Percentiles rank a stretch among this genome's conserved stretches.
Evolutionary conservation across 2,797 vertebrate species (phyloP).

Genomic region (Ibycter americanus): DNA sequence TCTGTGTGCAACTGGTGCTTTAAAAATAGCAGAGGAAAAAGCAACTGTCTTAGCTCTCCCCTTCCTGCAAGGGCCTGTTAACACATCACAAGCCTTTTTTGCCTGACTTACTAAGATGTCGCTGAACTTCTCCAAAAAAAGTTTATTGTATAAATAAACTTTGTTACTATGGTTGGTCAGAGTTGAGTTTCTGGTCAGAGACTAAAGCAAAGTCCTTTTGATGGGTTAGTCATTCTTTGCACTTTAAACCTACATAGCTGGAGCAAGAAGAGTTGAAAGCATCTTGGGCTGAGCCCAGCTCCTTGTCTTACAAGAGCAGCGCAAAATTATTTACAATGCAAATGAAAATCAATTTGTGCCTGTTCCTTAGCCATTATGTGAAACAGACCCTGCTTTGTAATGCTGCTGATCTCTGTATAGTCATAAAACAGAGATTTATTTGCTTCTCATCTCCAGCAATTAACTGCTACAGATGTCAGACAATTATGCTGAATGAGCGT

Average conservation of each 20-base stretch:
- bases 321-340: slow-evolving; percentile 6
- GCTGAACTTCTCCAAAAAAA: neutral
- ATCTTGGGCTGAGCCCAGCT: neutral
- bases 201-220: neutral
- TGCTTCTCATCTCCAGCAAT: neutral
- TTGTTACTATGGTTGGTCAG: neutral
- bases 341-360: slow-evolving; percentile 11
- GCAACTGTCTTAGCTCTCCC: neutral
- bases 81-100: neutral
- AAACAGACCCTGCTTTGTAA: slow-evolving; percentile 19
- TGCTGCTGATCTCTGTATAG: neutral
- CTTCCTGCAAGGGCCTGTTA: neutral
- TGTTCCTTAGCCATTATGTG: neutral
- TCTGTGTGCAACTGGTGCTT: neutral
- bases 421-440: slow-evolving; percentile 15
- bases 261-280: slow-evolving; percentile 5
- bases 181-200: slow-evolving; percentile 9
- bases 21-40: neutral
- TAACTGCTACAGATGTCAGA: slow-evolving; percentile 20
- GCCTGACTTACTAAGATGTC: neutral
- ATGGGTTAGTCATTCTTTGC: slow-evolving; percentile 1
- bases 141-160: slow-evolving; percentile 42
- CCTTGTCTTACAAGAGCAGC: neutral
- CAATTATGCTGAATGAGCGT: neutral
- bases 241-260: neutral